phyloP scores from a whole-genome alignment of 2,888 invertebrate genomes.

The Callinectes sapidus region DNA sequence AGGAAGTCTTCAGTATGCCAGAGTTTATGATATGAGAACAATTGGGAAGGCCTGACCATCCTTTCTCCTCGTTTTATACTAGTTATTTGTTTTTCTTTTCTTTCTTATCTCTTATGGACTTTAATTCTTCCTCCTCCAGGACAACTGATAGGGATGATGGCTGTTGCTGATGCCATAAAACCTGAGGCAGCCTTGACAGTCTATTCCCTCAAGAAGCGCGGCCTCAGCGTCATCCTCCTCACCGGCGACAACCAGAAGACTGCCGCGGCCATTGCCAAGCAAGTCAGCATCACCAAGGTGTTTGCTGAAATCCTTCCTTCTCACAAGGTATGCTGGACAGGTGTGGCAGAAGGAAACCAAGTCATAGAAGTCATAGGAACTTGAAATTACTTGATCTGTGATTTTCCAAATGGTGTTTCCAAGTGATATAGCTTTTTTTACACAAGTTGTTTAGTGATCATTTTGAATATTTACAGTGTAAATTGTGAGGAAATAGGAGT shows the following conservation, averaged over 20 bases:
- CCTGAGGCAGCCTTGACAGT: constrained; percentile 96
- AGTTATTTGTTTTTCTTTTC: background rate
- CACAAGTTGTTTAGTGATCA: background rate
- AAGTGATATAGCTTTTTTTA: no score
- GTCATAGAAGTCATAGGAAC: no score
- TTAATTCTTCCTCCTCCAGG: constrained; percentile 77
- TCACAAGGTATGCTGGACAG: constrained; percentile 85
- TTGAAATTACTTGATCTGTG: no score
- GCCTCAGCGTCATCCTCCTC: constrained; percentile 92
- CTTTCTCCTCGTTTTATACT: background rate
- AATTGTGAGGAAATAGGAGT: no score
- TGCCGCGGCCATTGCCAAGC: constrained; percentile 92
- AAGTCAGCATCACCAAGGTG: constrained; percentile 95
- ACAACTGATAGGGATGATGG: constrained; percentile 87
- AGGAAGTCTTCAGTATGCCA: constrained; percentile 32
- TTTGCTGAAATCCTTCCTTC: constrained; percentile 99
- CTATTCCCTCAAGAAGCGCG: constrained; percentile 93
- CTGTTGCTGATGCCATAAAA: constrained; percentile 96
- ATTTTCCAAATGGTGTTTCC: background rate
- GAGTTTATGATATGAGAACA: background rate
- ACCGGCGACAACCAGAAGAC: constrained; percentile 98
- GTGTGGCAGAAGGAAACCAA: background rate
- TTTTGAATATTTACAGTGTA: background rate
- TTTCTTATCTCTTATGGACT: background rate
- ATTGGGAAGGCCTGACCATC: background rate